phyloP scores from a whole-genome alignment of 2,888 invertebrate genomes.

The Drosophila rubida region DNA sequence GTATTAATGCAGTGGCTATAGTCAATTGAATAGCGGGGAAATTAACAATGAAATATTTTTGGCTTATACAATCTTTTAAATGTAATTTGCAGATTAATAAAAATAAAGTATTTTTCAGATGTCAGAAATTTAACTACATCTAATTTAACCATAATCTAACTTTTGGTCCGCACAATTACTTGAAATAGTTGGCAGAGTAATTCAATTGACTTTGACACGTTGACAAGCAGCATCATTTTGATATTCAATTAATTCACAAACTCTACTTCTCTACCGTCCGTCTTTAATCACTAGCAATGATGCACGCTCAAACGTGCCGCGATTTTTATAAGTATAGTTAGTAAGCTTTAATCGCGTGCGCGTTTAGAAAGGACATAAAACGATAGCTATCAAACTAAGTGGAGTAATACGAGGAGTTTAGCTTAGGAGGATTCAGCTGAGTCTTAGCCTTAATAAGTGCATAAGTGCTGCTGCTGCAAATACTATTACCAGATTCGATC shows the following conservation, averaged over 20 bases:
- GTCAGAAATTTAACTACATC: too few relatives aligned
- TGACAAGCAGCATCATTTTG: not conserved
- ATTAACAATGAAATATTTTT: too few relatives aligned
- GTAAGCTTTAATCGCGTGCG: constrained; percentile 24
- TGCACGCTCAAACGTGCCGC: not conserved
- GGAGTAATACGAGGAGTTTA: constrained; percentile 4
- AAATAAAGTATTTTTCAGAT: too few relatives aligned
- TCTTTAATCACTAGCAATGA: constrained; percentile 3
- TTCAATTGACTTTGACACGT: constrained; percentile 1
- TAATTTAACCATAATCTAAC: too few relatives aligned
- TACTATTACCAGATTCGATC: constrained; percentile 10
- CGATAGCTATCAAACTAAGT: constrained; percentile 8
- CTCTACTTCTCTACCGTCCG: not conserved
- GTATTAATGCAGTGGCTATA: not conserved
- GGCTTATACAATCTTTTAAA: too few relatives aligned
- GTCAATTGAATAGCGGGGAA: not conserved
- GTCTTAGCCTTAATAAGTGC: constrained; percentile 5
- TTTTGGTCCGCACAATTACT: not conserved
- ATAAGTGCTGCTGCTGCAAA: constrained; percentile 1
- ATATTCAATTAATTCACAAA: not conserved
- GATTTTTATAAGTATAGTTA: not conserved
- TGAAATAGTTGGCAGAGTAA: not conserved
- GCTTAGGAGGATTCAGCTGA: constrained; percentile 20
- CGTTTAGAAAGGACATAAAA: constrained; percentile 5
- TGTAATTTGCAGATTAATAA: too few relatives aligned